Evolutionary conservation across 1,140 invertebrate species (phyloP).

Genomic region (Anadara kagoshimensis): DNA sequence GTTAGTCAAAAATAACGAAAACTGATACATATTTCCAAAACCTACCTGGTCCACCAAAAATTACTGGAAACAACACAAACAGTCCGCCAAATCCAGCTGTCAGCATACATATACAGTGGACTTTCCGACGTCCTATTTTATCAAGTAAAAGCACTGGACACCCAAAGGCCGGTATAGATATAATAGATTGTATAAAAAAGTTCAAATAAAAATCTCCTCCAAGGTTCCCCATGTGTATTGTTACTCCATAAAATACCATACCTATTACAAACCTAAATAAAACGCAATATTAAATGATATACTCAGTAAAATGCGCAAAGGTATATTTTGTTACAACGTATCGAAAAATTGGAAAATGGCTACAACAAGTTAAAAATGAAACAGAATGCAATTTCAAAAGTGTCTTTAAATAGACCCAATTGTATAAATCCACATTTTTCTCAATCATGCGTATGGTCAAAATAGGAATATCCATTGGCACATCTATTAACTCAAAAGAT

Average conservation of each 20-base stretch:
- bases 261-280: conserved; percentile 79
- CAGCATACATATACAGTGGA: conserved; percentile 37
- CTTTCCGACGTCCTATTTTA: conserved; percentile 37
- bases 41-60: conserved; percentile 35
- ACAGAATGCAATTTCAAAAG: too few species aligned
- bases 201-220: conserved; percentile 60
- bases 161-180: conserved; percentile 82
- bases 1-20: too few species aligned
- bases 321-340: too few species aligned
- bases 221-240: conserved; percentile 60
- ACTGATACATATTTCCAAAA: too few species aligned
- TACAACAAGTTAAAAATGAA: too few species aligned
- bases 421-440: too few species aligned
- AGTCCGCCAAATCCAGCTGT: conserved; percentile 35
- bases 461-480: too few species aligned
- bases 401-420: too few species aligned
- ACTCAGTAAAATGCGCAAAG: too few species aligned
- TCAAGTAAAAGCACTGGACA: conserved; percentile 35
- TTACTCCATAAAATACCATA: conserved; percentile 79
- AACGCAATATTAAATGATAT: not conserved
- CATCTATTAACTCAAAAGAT: too few species aligned
- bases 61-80: conserved; percentile 39
- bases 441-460: too few species aligned
- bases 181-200: conserved; percentile 75
- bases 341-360: too few species aligned